Base-by-base conservation (phyloP, 1,140 invertebrate genomes). In the Macrotrachela quadricornifera region DNA sequence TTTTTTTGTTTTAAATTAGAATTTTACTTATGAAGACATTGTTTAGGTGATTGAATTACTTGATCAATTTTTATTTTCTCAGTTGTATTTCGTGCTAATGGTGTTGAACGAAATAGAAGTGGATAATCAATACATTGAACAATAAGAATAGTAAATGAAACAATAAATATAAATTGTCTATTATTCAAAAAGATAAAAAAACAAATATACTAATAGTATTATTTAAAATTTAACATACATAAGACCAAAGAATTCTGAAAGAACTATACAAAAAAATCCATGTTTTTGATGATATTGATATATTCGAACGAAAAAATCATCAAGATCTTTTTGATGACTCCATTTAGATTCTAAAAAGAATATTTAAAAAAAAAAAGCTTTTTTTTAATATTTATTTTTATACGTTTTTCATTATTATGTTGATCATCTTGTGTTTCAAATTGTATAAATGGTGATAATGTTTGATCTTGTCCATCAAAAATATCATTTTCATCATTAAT, bases 271-370 rank as follows among this genome's bases (percentile, higher is more conserved):
- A 45, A 75, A 67, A 64, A 92, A 92, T 9, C 92, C 92, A 67
- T 86, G 81, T 60, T 83, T 80, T 64, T 95, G 85, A 71, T 95
- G 90, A 69, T 94, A 97, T 63, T 81, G 77, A 63, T 97, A 97
- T 68, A 94, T 81, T 62, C 83, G 59, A 0, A 64, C 64, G 57
- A 75, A 74, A 58, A 92, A 92, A 13, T 84, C 83, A 71, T 95
- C 87, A 46, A 92, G 69, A 70, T 92, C 82, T 66, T 85, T 81
- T 56, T 92, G 81, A 63, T 92, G 87, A 66, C 85, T 88, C 86
- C 86, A 92, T 66, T 79, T 74, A 50, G 80, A 61, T 57, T 18
- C 21, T 30, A 8, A 30, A 30, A 30, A 30, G 21, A 30, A 4
- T 30, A 30, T 4, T 30, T 8, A 30, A 30, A 30, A 8, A 30